Evolutionary conservation across 2,797 vertebrate genomes (phyloP).

Genomic region (Choloepus didactylus): DNA sequence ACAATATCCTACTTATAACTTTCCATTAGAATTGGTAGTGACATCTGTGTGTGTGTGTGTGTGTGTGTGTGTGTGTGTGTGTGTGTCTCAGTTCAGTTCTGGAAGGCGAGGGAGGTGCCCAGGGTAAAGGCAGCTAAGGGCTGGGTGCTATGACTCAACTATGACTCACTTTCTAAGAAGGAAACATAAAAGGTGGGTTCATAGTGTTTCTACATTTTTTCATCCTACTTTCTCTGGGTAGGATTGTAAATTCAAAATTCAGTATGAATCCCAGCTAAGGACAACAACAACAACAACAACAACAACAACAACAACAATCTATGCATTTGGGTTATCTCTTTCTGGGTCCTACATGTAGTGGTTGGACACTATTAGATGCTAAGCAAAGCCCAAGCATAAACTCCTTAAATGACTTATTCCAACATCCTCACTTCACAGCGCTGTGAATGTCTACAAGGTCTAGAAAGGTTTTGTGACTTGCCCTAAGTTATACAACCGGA

Average conservation of each 20-base stretch:
- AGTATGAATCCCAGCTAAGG: not conserved
- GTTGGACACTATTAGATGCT: not conserved
- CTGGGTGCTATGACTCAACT: not conserved
- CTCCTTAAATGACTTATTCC: not conserved
- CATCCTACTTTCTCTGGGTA: not conserved
- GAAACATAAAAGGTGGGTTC: not conserved
- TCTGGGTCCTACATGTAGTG: not conserved
- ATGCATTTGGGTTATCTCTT: not conserved
- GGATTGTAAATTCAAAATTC: not conserved
- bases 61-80: no score
- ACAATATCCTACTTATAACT: not conserved
- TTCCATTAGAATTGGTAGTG: not conserved
- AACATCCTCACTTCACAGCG: not conserved
- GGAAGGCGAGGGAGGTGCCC: not conserved
- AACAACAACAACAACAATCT: not conserved
- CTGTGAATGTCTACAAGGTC: not conserved
- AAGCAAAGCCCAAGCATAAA: not conserved
- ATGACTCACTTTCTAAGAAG: not conserved
- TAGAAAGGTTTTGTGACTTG: not conserved
- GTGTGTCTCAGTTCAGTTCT: not conserved
- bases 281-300: not conserved
- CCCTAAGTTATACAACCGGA: not conserved
- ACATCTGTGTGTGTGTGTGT: not conserved
- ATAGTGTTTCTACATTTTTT: not conserved
- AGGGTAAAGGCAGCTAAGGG: not conserved